Evolutionary conservation across 2,888 invertebrate species (phyloP).

Genomic region (Archips crataeganus): DNA sequence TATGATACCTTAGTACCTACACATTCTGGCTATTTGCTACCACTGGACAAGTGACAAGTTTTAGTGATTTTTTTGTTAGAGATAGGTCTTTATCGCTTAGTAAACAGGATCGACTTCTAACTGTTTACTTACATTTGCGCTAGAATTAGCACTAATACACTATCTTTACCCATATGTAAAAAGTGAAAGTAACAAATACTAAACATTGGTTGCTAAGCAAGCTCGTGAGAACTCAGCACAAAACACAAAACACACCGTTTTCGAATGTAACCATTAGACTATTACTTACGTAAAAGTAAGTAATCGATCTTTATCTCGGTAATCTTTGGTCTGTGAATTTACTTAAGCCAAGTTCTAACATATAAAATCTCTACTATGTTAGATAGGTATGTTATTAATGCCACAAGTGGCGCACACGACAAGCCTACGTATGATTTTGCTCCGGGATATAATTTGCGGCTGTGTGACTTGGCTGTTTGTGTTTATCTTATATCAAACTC

Average conservation of each 20-base stretch:
- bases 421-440: not conserved
- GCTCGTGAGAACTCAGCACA: too few species aligned
- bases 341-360: not conserved
- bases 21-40: too few species aligned
- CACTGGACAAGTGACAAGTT: too few species aligned
- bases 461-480: not conserved
- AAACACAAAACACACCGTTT: not conserved
- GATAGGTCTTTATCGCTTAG: too few species aligned
- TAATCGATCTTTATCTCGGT: conserved; percentile 10
- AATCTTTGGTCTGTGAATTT: conserved; percentile 6
- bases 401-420: not conserved
- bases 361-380: not conserved
- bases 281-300: not conserved
- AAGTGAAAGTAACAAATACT: too few species aligned
- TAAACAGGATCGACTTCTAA: too few species aligned
- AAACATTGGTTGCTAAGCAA: too few species aligned
- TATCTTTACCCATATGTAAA: too few species aligned
- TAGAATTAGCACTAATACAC: too few species aligned
- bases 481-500: conserved; percentile 5
- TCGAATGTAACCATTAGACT: not conserved
- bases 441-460: not conserved
- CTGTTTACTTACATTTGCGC: too few species aligned
- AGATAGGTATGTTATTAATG: not conserved
- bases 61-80: too few species aligned
- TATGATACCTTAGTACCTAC: too few species aligned